Evolutionary conservation across 2,888 invertebrate species (phyloP), one percentile per base, ranked within the genome.

Genomic region (Carcina quercana): DNA sequence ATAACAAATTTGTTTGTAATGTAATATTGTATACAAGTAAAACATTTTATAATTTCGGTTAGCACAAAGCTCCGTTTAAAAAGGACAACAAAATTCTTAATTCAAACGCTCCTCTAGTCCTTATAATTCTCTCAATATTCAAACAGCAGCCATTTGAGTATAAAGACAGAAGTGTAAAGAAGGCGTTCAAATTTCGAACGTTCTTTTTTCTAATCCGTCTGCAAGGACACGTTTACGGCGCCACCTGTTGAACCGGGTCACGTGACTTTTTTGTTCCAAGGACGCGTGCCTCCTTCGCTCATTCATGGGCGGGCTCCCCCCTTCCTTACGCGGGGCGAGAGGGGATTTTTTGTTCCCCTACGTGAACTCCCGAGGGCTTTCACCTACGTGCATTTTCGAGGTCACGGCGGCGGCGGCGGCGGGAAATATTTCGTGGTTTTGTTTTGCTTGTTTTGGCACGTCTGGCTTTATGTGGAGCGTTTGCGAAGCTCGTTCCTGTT

Each of bases 211-310:
- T 74, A 71, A 70, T 63, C 60, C 57, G 55, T 38, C 59, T 59
- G 65, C 76, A 80, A 79, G 79, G 82, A 80, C 79, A 69, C 72
- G 70, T 58, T 70, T 59, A 72, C 74, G 78, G 72, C 61, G 76
- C 73, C 80, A 83, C 82, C 82, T 83, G 82, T 83, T 83, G 82
- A 68, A 56, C 58, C 58, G 55, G 70, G 76, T 78, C 82, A 82
- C 80, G 80, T 82, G 79, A 80, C 82, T 80, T 83, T 83, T 83
- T 83, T 82, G 78, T 78, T 75, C 64, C 75, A 83, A 82, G 82
- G 80, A 82, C 80, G 78, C 69, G 64, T 66, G 70, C 75, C 79
- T 76, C 82, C 80, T 80, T 80, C 79, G 75, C 75, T 76, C 82
- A 83, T 82, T 83, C 82, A 83, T 70, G 82, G 80, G 79, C 62